Conservation (phyloP, 2,113 vertebrate species). For the Neotoma lepida region DNA sequence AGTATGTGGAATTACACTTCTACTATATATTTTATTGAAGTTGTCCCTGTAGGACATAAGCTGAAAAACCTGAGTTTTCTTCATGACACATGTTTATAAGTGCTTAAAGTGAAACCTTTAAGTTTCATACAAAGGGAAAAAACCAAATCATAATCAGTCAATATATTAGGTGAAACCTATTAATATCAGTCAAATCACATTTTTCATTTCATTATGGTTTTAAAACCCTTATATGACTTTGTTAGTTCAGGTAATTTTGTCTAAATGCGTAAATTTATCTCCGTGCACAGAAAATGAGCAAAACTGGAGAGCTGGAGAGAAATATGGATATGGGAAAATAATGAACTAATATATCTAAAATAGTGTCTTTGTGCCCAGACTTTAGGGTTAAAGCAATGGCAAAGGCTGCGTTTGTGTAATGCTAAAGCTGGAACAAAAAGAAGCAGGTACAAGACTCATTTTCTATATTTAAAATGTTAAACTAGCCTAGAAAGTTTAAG, state of each 20-base stretch:
- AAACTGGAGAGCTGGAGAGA: neutral
- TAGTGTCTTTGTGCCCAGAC: neutral
- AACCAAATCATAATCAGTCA: neutral
- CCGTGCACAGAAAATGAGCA: neutral
- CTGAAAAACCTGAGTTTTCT: constrained; percentile 6
- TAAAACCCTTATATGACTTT: constrained; percentile 20
- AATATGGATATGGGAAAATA: neutral
- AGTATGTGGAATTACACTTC: neutral
- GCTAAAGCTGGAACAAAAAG: neutral
- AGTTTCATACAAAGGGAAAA: neutral
- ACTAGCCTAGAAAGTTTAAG: neutral
- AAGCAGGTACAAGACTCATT: neutral
- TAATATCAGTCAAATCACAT: neutral
- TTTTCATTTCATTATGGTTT: neutral
- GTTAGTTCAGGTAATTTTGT: neutral
- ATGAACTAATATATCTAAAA: neutral
- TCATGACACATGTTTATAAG: neutral
- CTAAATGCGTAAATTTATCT: neutral
- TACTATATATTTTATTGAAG: constrained; percentile 48
- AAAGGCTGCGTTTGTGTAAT: neutral
- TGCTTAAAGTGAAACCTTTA: constrained; percentile 7
- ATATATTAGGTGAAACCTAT: neutral
- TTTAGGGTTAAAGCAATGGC: neutral
- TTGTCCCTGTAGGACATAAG: neutral
- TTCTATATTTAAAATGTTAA: neutral